Evolutionary conservation across 2,888 invertebrate genomes (phyloP), one percentile per base, ranked within the genome.

Genomic region (Pterostichus niger): DNA sequence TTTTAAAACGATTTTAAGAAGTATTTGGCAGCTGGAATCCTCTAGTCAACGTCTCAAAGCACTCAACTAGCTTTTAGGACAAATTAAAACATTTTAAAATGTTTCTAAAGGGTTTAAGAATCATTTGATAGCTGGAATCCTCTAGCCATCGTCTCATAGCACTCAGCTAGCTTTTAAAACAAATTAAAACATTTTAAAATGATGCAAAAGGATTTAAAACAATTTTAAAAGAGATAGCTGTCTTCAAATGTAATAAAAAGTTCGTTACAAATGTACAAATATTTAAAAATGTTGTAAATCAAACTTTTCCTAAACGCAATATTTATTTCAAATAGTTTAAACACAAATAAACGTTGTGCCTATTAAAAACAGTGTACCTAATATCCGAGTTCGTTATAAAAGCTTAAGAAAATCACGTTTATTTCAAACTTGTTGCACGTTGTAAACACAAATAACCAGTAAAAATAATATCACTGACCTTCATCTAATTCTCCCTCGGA

Each of bases 401-500:
- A 54, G 46, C 4, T 2, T 4, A 46, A 46, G 9, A 1, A 54
- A 54, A n/a, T 54, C 2, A 13, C 2, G 15, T 52, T n/a, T 13
- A 10, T 52, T 13, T 6, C 11, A 52, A 52, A n/a, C n/a, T 52
- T 52, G 1, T 11, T 59, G 3, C 17, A 11, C 59, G 11, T 11
- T 59, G n/a, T 11, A 59, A 17, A 56, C 7, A 56, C n/a, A 56
- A 56, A 15, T 17, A 17, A 10, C 56, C 31, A 31, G 59, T 5
- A 31, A 31, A 15, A 17, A 56, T 56, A 10, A 17, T 35, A 40
- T 71, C 1, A 52, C 52, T 76, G 1, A 56, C 56, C 76, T 13
- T 76, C 76, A n/a, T 76, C 44, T 13, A 35, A 35, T 1, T 46
- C 73, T 10, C 11, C 13, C 0, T 75, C 75, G 13, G 52, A 7